Evolutionary conservation across 2,888 invertebrate genomes (phyloP), one percentile per base, ranked within the genome.

Genomic region (Tachina lurida): DNA sequence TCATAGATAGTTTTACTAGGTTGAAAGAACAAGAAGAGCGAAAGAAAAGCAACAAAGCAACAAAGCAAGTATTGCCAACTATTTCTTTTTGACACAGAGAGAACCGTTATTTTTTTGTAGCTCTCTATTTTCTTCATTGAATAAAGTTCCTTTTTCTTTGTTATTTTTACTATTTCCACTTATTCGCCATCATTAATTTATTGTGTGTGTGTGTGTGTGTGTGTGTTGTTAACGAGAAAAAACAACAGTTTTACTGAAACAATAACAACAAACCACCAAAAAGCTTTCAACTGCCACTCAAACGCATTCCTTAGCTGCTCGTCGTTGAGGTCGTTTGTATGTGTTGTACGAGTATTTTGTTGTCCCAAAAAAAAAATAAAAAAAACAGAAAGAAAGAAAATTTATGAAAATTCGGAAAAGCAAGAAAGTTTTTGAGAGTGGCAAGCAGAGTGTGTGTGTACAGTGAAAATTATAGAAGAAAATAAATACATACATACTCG

Each of bases 251-350:
- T 63, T 76, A 60, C 49, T 52, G 41, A 73, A 80, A 80, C 54
- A 80, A 70, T 68, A 62, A 75, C 7, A 68, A 22, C 39, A 71
- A 75, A 75, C 41, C 56, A 75, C 41, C 56, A 62, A 84, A 87
- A 87, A 86, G 83, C 83, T 84, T 74, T 89, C 89, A 89, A 88
- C 89, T 89, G 88, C 88, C 90, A 90, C 88, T 89, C 89, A 89
- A 90, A 91, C 90, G 90, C 90, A 91, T 90, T 90, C 91, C 91
- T 75, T 65, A 43, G 63, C 79, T 75, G 31, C 47, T 79, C 63
- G 56, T 74, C 62, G 79, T 63, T 77, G 65, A 62, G 73, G 65
- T 74, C 70, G 79, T 77, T 83, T 84, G 63, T 71, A 56, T 70
- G 49, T 79, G 65, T 63, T 58, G 45, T 49, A n/a, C n/a, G n/a